These are phyloP conservation scores for Cataglyphis albicans DNA, from an alignment of 2,888 invertebrate genomes.

Conservation along the genomic window DNA sequence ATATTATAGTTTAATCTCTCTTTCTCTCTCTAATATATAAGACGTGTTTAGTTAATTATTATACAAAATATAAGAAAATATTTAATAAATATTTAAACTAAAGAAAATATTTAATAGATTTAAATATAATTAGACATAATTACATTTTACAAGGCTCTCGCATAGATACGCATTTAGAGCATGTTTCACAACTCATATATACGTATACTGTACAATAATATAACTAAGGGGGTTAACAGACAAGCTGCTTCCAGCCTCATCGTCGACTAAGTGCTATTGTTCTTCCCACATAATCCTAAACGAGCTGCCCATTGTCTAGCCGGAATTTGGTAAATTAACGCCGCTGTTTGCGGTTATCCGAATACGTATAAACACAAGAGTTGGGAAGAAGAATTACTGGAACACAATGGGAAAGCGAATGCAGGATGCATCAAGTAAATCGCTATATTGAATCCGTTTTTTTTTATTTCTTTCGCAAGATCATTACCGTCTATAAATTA, in stretches of 20 bases:
- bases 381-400: slow-evolving; percentile 38
- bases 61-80: background rate
- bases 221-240: slow-evolving; percentile 34
- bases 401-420: slow-evolving; percentile 14
- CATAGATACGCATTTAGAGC: background rate
- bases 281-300: slow-evolving; percentile 55
- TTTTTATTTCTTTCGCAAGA: background rate
- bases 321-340: slow-evolving; percentile 54
- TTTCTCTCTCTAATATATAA: background rate
- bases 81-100: background rate
- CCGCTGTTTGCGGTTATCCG: slow-evolving; percentile 35
- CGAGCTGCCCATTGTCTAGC: slow-evolving; percentile 51
- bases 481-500: background rate
- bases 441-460: background rate
- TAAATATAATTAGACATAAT: background rate
- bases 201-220: background rate
- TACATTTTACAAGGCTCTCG: background rate
- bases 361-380: slow-evolving; percentile 34
- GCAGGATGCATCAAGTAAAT: background rate
- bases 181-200: background rate
- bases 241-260: slow-evolving; percentile 51
- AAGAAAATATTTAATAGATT: background rate
- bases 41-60: background rate
- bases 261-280: slow-evolving; percentile 54
- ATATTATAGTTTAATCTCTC: too few species aligned